A percentile compares a stretch with the other conserved stretches of the same genome.
These are phyloP conservation scores for Mallateleia sp. DNA, from an alignment of 2,888 invertebrate genomes.

Conservation along the genomic window DNA sequence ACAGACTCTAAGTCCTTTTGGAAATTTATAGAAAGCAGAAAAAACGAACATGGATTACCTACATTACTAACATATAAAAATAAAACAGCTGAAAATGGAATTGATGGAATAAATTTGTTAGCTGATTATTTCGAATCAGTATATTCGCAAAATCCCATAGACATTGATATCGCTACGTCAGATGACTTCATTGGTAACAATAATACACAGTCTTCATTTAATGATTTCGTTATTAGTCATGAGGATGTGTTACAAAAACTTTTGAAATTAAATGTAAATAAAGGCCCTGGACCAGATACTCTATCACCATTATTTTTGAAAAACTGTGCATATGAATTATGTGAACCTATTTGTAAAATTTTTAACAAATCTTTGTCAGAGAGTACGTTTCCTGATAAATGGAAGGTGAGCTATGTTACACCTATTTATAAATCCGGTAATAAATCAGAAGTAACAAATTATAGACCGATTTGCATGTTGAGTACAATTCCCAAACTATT, in stretches of 20 bases:
- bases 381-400: neutral
- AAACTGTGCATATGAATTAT: neutral
- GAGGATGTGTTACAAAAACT: no score
- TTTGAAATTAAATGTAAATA: no score
- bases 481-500: neutral
- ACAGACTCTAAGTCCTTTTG: slow-evolving; percentile 3
- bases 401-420: neutral
- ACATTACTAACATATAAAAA: neutral
- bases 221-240: no score
- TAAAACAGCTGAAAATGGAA: neutral
- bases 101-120: neutral
- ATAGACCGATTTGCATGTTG: neutral
- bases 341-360: neutral
- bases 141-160: neutral
- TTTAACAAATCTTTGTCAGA: neutral
- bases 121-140: slow-evolving; percentile 5
- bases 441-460: neutral
- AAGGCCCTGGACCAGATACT: no score
- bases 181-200: no score
- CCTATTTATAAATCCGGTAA: neutral
- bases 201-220: no score
- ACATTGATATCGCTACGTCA: no score
- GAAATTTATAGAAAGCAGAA: slow-evolving; percentile 20
- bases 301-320: neutral
- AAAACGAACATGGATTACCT: slow-evolving; percentile 16